Base-by-base conservation (phyloP, 2,113 vertebrate species). In the Puntigrus tetrazona region DNA sequence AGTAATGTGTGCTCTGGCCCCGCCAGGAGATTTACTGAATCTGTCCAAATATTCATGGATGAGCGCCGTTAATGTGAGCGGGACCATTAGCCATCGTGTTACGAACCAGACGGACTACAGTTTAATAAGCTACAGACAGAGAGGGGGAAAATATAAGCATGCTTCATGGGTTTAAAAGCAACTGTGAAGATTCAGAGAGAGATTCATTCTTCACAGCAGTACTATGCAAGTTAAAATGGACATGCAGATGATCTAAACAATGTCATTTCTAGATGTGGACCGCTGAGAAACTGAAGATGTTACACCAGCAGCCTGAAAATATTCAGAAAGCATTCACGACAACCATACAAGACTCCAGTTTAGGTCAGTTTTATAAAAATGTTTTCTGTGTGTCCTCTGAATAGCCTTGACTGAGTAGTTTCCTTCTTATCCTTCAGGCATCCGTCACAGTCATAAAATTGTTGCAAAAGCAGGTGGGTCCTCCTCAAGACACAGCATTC, bases 1-100 rank as follows among this genome's bases (percentile, higher is more conserved):
- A 95, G 92, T 93, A 92, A 93, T n/a, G 38, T 45, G 70, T 73
- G 70, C 38, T 43, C 38, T 43, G 70, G 65, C 70, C 38, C 13
- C 0, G 70, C 3, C 22, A 7, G 38, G 41, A 74, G 41, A 74
- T 93, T 94, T 88, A 88, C 94, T 94, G 94, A 94, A 95, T 93
- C 93, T 94, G 93, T 96, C 94, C 95, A 96, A 96, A 96, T 96
- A 96, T 96, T 95, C 92, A 92, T 92, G 88, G 92, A 90, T 87
- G 84, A 67, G 83, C 74, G 70, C 83, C 82, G 90, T 7, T 87
- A 89, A 91, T 88, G 89, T 82, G 87, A 89, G 25, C 27, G 29
- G 27, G 70, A 73, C 6, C 13, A 7, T 73, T 73, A 27, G 5
- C 38, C 22, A 5, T 73, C 22, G 14, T 27, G 36, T 27, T 13